Percentiles rank a stretch among this genome's conserved stretches.
phyloP scores from a whole-genome alignment of 2,797 vertebrate genomes.

The Pseudochirops cupreus region DNA sequence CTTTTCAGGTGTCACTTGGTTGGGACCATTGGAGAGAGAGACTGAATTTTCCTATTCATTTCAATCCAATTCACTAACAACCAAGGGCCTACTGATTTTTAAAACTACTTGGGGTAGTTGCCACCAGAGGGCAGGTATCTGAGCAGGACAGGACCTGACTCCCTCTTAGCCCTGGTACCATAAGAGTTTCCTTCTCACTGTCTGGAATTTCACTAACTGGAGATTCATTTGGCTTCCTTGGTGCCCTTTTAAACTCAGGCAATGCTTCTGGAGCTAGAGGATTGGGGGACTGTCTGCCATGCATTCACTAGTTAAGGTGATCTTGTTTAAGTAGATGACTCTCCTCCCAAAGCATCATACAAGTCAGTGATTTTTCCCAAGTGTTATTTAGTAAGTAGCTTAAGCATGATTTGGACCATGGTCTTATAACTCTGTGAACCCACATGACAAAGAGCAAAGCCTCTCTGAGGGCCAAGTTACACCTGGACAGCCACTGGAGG shows the following conservation, averaged over 20 bases:
- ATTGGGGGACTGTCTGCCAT: too few species aligned
- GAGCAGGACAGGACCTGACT: background rate
- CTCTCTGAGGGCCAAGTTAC: too few species aligned
- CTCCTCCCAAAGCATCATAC: too few species aligned
- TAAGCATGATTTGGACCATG: too few species aligned
- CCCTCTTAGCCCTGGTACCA: background rate
- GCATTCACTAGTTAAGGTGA: background rate
- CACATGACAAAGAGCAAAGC: too few species aligned
- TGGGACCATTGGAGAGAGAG: background rate
- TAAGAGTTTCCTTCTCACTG: background rate
- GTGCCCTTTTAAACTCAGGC: too few species aligned
- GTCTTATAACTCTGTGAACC: too few species aligned
- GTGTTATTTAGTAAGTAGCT: too few species aligned
- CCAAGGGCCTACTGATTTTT: background rate
- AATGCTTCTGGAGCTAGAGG: too few species aligned
- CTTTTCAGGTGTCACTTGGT: background rate
- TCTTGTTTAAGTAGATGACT: background rate
- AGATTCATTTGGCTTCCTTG: background rate
- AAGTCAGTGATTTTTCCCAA: too few species aligned
- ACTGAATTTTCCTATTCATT: background rate
- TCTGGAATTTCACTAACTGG: background rate
- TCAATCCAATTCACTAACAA: background rate
- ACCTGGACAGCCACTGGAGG: too few species aligned
- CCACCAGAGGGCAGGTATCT: background rate
- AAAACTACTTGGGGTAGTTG: background rate